Evolutionary conservation across 1,140 invertebrate genomes (phyloP), one percentile per base, ranked within the genome.

Genomic region (Drosophila cardini): DNA sequence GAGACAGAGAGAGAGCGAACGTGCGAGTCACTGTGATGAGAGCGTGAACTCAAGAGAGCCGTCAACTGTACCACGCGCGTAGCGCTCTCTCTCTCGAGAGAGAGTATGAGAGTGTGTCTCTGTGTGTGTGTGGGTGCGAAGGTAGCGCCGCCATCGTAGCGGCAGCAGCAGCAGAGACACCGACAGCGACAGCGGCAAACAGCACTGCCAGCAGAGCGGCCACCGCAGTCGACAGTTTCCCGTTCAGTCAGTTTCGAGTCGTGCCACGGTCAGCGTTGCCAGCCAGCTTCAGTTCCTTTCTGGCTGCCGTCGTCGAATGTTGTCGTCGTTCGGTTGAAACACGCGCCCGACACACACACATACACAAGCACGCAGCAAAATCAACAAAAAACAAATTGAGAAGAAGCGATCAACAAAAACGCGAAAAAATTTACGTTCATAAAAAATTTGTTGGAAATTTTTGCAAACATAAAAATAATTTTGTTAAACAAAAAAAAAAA

Each of bases 241-340:
- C 79, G 70, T 76, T 84, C 68, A 84, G 78, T 82, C 78, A 85
- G 81, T 87, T 84, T 78, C 58, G 75, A 85, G 75, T 76, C 80
- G 76, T 76, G 68, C 69, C 71, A 73, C 74, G 75, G 69, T 79
- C 75, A 72, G 73, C 60, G 62, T 60, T 78, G 78, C 78, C 78
- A 75, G 70, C 21, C 73, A 82, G 79, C 60, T 80, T 86, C 78
- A 91, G 87, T 91, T 90, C 87, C 90, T 91, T 91, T 90, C 78
- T 91, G 80, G 83, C 85, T 91, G 90, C 85, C 84, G 83, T 91
- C 83, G 81, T 91, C 83, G 81, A 90, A 84, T 76, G 90, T 91
- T 86, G 90, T 91, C 90, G 80, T 91, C 58, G 72, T 85, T 65
- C 72, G 80, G 80, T 79, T 70, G 70, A 87, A 81, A 78, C 63